phyloP scores from a whole-genome alignment of 1,140 invertebrate genomes.

The Pseudoatta argentina region DNA sequence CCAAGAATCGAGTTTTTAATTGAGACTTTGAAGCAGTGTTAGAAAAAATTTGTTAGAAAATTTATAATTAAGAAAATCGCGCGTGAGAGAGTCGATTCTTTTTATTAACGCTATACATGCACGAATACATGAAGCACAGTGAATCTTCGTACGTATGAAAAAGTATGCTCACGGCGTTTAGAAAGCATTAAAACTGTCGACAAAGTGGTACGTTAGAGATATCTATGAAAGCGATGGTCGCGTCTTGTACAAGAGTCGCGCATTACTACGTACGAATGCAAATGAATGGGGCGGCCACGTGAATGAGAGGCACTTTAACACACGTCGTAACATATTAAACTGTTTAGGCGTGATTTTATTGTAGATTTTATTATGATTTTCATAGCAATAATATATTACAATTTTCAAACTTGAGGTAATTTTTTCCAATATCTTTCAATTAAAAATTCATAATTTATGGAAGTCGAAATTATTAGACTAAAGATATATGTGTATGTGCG shows the following conservation, averaged over 20 bases:
- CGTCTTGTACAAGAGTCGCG: background rate
- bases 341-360: background rate
- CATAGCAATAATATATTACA: background rate
- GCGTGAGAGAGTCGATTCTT: conserved; percentile 3
- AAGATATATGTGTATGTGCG: background rate
- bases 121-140: background rate
- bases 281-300: conserved; percentile 66
- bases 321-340: conserved; percentile 23
- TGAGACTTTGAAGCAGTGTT: background rate
- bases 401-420: no score
- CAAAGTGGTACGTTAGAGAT: conserved; percentile 56
- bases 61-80: background rate
- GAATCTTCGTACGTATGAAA: conserved; percentile 34
- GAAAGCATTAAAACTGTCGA: conserved; percentile 63
- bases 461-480: background rate
- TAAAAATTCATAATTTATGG: background rate
- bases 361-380: background rate
- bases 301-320: conserved; percentile 65
- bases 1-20: background rate
- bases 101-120: background rate
- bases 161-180: conserved; percentile 53
- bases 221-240: conserved; percentile 51
- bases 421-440: background rate
- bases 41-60: background rate
- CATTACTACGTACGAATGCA: conserved; percentile 30